Base-by-base conservation (phyloP, 2,113 vertebrate genomes). In the Podocnemis expansa region DNA sequence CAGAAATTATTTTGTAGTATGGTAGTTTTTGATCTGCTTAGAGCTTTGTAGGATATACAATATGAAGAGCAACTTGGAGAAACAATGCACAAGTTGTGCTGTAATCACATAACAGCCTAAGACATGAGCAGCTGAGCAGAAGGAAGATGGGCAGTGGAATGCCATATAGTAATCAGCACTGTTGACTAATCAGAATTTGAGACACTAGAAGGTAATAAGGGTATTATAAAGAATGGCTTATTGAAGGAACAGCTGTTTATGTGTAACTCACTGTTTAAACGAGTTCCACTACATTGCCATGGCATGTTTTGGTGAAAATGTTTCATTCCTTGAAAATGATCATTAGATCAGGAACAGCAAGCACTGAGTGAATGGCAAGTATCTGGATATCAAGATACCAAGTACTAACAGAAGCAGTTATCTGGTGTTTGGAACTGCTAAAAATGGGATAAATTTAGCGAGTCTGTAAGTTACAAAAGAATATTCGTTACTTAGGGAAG, bases 101-200 rank as follows among this genome's bases (percentile, higher is more conserved):
- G 98, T 98, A 97, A 98, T 99, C 98, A 98, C 92, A 90, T 97
- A 98, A 96, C 97, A 97, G 97, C 96, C 96, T 98, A 98, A 98
- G 98, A 97, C 96, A 97, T 93, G 98, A 99, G 99, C 99, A 99
- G 99, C 99, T 99, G 99, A 99, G 99, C 98, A 98, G 98, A 97
- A 96, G 98, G 99, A 98, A 99, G 99, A 99, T 99, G 99, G 99
- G 98, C 99, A 98, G 98, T 98, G 99, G 99, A 99, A 99, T 99
- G 99, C 98, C 98, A 94, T 97, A 94, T 98, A 98, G 99, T 98
- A 99, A 99, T 99, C 99, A 99, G 98, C 99, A 98, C 99, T 99
- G 99, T 99, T 99, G 99, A 99, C 99, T 99, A 99, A 99, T 99
- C 98, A 99, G 99, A 99, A 99, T 99, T 99, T 98, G 99, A 99